Evolutionary conservation across 2,888 invertebrate genomes (phyloP).

Genomic region (Trimorus sp.): DNA sequence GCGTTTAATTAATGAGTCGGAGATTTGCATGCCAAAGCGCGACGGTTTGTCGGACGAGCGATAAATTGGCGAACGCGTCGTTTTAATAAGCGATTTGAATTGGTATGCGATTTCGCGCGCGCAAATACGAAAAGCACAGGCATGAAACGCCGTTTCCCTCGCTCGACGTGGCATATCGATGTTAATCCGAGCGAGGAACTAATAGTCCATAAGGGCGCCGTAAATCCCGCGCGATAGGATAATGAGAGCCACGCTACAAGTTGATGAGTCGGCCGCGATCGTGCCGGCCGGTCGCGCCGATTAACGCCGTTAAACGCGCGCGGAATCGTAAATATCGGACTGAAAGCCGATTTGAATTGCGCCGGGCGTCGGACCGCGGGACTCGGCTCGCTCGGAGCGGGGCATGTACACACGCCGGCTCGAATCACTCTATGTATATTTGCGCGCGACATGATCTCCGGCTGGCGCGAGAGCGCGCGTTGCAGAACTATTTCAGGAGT

Average conservation of each 20-base stretch:
- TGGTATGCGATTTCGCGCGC: slow-evolving; percentile 55
- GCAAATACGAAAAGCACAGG: slow-evolving; percentile 38
- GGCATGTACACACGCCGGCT: no score
- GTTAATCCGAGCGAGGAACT: slow-evolving; percentile 67
- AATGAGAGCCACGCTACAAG: slow-evolving; percentile 58
- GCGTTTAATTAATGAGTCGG: slow-evolving; percentile 44
- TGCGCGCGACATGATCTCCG: no score
- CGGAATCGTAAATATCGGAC: no score
- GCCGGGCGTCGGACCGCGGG: no score
- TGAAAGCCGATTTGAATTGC: no score
- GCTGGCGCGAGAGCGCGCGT: no score
- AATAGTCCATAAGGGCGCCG: slow-evolving; percentile 57
- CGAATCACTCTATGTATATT: no score
- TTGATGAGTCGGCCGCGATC: slow-evolving; percentile 48
- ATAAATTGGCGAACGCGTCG: slow-evolving; percentile 56
- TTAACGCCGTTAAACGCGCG: no score
- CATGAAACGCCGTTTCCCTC: slow-evolving; percentile 46
- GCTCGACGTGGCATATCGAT: slow-evolving; percentile 57
- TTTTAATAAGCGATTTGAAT: slow-evolving; percentile 68
- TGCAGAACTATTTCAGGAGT: no score
- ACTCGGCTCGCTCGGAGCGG: no score
- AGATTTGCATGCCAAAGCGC: slow-evolving; percentile 52
- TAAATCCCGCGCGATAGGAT: slow-evolving; percentile 60
- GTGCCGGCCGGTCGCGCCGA: slow-evolving; percentile 36
- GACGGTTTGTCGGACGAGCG: slow-evolving; percentile 50